These are phyloP conservation scores for Pharmacophagus antenor DNA, from an alignment of 2,888 invertebrate genomes.

Conservation along the genomic window DNA sequence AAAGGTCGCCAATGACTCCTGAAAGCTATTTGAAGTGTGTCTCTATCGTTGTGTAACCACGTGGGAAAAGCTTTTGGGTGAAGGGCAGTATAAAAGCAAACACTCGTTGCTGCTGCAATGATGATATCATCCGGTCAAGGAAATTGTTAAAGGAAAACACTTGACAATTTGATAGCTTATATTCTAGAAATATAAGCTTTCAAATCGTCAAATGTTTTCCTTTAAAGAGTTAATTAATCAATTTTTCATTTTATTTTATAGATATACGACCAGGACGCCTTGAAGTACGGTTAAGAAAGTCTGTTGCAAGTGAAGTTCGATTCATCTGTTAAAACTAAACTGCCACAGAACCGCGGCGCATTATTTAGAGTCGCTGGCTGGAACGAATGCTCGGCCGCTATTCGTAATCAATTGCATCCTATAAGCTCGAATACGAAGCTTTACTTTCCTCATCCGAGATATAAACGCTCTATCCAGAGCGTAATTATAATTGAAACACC, in stretches of 20 bases:
- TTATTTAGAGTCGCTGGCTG: slow-evolving; percentile 43
- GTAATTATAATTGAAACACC: slow-evolving; percentile 55
- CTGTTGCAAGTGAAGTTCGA: slow-evolving; percentile 39
- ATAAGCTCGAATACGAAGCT: slow-evolving; percentile 34
- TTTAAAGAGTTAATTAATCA: slow-evolving; percentile 36
- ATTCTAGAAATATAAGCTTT: no score
- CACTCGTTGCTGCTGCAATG: slow-evolving; percentile 54
- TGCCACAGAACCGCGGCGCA: slow-evolving; percentile 41
- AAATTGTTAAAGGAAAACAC: slow-evolving; percentile 57
- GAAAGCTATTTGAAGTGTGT: slow-evolving; percentile 47
- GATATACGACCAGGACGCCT: slow-evolving; percentile 47
- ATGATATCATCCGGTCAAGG: slow-evolving; percentile 76
- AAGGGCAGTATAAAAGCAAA: slow-evolving; percentile 65
- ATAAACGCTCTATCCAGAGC: slow-evolving; percentile 41
- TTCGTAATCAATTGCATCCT: slow-evolving; percentile 40
- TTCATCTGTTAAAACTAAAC: slow-evolving; percentile 46
- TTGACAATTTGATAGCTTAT: slow-evolving; percentile 34
- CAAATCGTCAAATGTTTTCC: no score
- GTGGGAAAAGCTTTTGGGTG: slow-evolving; percentile 55
- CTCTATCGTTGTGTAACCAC: slow-evolving; percentile 56
- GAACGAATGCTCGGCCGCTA: slow-evolving; percentile 34
- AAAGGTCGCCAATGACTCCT: slow-evolving; percentile 46
- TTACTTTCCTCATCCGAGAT: slow-evolving; percentile 42
- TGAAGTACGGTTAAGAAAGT: slow-evolving; percentile 55
- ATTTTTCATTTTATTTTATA: slow-evolving; percentile 38